phyloP scores from a whole-genome alignment of 1,140 invertebrate species.

The Drosophila albomicans region DNA sequence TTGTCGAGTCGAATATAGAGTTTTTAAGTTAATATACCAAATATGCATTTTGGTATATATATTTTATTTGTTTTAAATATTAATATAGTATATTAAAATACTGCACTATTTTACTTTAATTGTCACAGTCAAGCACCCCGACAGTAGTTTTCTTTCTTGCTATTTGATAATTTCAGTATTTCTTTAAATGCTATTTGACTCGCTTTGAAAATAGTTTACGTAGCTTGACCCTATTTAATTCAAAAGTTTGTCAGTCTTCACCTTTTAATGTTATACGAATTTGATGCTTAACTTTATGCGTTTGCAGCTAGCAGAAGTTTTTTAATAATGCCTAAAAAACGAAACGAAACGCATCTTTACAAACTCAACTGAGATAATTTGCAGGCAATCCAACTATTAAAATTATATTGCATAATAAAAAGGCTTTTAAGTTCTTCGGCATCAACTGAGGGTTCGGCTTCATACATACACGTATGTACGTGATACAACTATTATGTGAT shows the following conservation, averaged over 20 bases:
- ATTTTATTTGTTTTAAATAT: no score
- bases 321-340: neutral
- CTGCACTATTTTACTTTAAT: no score
- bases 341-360: neutral
- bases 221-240: neutral
- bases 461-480: neutral
- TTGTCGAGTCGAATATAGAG: no score
- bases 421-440: slow-evolving; percentile 7
- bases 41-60: no score
- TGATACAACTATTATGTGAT: slow-evolving; percentile 1
- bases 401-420: slow-evolving; percentile 25
- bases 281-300: neutral
- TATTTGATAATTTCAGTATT: no score
- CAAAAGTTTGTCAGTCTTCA: neutral
- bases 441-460: neutral
- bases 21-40: no score
- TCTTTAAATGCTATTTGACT: no score
- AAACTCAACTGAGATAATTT: slow-evolving; percentile 8
- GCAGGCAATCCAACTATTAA: slow-evolving; percentile 12
- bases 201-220: neutral
- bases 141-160: no score
- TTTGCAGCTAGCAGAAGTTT: slow-evolving; percentile 12
- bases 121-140: no score
- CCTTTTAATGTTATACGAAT: neutral
- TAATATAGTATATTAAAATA: no score